Evolutionary conservation across 2,888 invertebrate species (phyloP), one percentile per base, ranked within the genome.

Genomic region (Agonopterix subpropinquella): DNA sequence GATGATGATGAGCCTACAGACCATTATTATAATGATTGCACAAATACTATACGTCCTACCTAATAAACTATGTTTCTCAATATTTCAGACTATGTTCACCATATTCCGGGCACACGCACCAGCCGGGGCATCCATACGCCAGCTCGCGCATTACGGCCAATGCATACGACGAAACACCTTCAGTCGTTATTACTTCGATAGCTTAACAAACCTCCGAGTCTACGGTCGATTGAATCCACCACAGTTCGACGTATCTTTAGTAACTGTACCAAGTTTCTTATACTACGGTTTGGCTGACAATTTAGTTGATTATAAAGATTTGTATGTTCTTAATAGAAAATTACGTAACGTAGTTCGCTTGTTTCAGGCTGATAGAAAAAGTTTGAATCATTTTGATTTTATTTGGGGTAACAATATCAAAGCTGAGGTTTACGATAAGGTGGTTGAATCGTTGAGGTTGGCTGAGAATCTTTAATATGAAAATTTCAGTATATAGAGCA

Each of bases 101-200:
- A 49, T 77, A 1, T 61, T 74, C 37, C 35, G 73, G 4, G 73
- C 70, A 0, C 79, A 79, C 50, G 54, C 70, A 0, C 80, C 79
- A 0, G 77, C 78, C 0, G 80, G 80, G 0, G 58, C 72, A 0
- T 71, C 79, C 0, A 47, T 78, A 41, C 70, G 75, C 2, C 79
- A 80, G 54, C 42, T 78, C 1, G 51, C 68, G 0, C 80, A 80
- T 54, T 79, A 65, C 61, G 78, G 67, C 0, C 80, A 80, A 44
- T 53, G 56, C 36, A 73, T 78, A 53, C 63, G 61, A 4, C 59
- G 51, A 48, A 51, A 62, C 0, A 49, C 53, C 2, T 80, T 80
- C 66, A 66, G 68, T 5, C 68, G 80, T 0, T 79, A 61, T 61
- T 62, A 73, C 61, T 53, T 52, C 52, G 62, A 64, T 13, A 0